A percentile compares a stretch with the other conserved stretches of the same genome.
Conservation (phyloP, 1,140 invertebrate genomes). For the Drosophila ficusphila region DNA sequence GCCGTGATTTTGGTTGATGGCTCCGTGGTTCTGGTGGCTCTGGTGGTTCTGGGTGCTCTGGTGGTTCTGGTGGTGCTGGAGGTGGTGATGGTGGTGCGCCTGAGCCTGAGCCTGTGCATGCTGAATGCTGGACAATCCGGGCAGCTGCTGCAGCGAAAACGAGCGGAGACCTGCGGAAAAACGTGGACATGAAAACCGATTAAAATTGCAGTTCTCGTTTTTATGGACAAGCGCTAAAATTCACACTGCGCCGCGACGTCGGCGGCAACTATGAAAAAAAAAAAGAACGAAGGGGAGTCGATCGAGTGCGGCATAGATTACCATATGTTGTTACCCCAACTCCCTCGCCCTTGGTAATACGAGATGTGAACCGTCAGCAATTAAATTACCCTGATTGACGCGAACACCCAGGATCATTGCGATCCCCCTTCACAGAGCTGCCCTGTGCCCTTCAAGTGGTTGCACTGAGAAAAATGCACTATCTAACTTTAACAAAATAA, state of each 20-base stretch:
- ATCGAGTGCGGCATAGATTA: slow-evolving; percentile 27
- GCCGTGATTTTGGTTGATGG: slow-evolving; percentile 47
- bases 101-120: slow-evolving; percentile 33
- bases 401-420: slow-evolving; percentile 66
- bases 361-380: slow-evolving; percentile 54
- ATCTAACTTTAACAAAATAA: too few species aligned
- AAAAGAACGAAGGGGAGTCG: slow-evolving; percentile 7
- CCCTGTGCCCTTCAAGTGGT: slow-evolving; percentile 28
- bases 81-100: slow-evolving; percentile 32
- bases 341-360: slow-evolving; percentile 44
- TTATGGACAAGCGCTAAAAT: slow-evolving; percentile 73
- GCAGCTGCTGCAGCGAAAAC: slow-evolving; percentile 73
- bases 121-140: slow-evolving; percentile 64
- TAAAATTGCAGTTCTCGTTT: slow-evolving; percentile 53
- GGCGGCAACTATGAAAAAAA: slow-evolving; percentile 61
- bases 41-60: too few species aligned
- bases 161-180: slow-evolving; percentile 70
- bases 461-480: not conserved
- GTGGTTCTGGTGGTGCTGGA: slow-evolving; percentile 30
- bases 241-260: slow-evolving; percentile 58
- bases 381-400: slow-evolving; percentile 73
- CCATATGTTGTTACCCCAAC: slow-evolving; percentile 55
- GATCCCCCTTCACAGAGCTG: slow-evolving; percentile 1
- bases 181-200: slow-evolving; percentile 39
- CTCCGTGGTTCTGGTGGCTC: slow-evolving; percentile 13